Base-by-base conservation (phyloP, 2,113 vertebrate genomes). In the Eptesicus fuscus region DNA sequence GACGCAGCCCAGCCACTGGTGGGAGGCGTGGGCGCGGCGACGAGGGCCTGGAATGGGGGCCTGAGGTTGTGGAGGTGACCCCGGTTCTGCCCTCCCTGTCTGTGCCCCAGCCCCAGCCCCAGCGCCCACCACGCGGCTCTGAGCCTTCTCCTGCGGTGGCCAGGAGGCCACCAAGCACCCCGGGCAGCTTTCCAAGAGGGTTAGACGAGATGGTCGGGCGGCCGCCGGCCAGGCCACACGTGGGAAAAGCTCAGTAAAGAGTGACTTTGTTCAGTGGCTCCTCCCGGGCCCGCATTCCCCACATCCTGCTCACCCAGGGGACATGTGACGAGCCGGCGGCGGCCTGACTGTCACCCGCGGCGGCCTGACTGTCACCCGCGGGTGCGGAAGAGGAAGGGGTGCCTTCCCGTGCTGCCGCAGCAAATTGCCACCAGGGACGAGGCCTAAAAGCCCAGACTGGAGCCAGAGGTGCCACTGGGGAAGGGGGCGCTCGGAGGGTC, bases 21-120 rank as follows among this genome's bases (percentile, higher is more conserved):
- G 32, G 51, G 8, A 32, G 17, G 5, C 1, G 0, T 3, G 1
- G 14, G 53, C 16, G 20, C 14, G 2, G 4, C 2, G 9, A 35
- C 0, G 0, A 20, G 35, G 14, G 32, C 30, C 56, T 47, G 32
- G 51, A 37, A 8, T 6, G 0, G 28, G 16, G 44, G 17, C 65
- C 12, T 4, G 13, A 3, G 59, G 23, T 18, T 1, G n/a, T 2
- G 32, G 35, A 7, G 37, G 20, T 10, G 4, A 67, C 14, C 71
- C 49, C 7, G 20, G 18, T 1, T 2, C 56, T 35, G 56, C 14
- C 5, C 67, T 1, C 30, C 20, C 32, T 9, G 2, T 30, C 51
- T 35, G 44, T 7, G 32, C 10, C 40, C 22, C 25, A 4, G 14
- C 10, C 40, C 22, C 25, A 4, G 14, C 37, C 23, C 32, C 23